These are phyloP conservation scores for Pristionchus japonicus DNA, from an alignment of 2,888 invertebrate species.

Conservation along the genomic window DNA sequence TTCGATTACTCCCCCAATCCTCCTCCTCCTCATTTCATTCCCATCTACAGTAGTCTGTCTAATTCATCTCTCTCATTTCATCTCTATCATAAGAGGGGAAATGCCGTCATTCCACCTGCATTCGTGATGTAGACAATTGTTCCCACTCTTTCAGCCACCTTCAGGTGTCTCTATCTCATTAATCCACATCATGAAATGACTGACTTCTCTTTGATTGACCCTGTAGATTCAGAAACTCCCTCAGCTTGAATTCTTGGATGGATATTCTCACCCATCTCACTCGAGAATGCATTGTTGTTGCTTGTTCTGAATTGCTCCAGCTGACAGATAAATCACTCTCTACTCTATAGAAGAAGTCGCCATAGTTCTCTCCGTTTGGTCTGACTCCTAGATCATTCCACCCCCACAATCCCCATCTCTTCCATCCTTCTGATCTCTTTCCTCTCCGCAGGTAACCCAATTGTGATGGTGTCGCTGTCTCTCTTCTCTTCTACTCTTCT, in stretches of 20 bases:
- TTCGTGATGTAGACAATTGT: background rate
- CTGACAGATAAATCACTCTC: conserved; percentile 1
- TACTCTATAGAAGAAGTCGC: background rate
- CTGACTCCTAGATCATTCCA: background rate
- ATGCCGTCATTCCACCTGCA: background rate
- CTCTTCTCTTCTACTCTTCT: background rate
- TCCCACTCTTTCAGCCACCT: background rate
- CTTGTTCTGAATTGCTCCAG: background rate
- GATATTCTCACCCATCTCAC: background rate
- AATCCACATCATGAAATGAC: background rate
- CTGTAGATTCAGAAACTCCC: background rate
- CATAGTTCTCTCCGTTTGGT: background rate
- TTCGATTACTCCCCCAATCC: background rate
- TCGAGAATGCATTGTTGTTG: background rate
- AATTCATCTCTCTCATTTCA: background rate
- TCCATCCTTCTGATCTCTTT: background rate
- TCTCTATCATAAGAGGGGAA: background rate
- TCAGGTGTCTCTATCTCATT: background rate
- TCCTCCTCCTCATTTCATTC: conserved; percentile 8
- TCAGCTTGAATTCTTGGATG: background rate
- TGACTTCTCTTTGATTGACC: background rate
- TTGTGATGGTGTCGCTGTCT: conserved; percentile 38
- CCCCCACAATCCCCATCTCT: background rate
- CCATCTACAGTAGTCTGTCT: conserved; percentile 5
- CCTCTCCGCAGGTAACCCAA: background rate